Percentiles rank a stretch among this genome's conserved stretches.
Evolutionary conservation across 2,113 vertebrate genomes (phyloP).

Genomic region (Myotis yumanensis): DNA sequence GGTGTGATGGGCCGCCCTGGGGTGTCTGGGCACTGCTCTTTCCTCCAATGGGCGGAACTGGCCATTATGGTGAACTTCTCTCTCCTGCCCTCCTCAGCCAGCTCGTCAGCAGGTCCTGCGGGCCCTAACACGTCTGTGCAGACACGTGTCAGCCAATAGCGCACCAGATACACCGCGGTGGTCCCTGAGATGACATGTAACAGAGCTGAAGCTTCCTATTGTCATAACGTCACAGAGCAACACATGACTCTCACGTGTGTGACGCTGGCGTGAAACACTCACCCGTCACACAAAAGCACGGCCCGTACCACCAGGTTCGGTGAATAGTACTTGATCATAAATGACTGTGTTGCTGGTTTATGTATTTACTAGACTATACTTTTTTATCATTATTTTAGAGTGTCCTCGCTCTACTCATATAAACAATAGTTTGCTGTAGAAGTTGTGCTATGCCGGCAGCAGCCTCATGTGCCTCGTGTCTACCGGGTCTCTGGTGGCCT

Average conservation of each 20-base stretch:
- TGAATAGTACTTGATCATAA: fast-evolving
- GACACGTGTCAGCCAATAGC: background rate
- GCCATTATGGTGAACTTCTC: background rate
- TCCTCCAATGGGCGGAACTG: background rate
- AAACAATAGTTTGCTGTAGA: background rate
- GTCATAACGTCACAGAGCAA: background rate
- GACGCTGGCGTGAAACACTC: too few species aligned
- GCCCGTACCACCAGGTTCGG: fast-evolving
- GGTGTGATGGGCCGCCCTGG: background rate
- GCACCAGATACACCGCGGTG: fast-evolving
- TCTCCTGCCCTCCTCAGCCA: background rate
- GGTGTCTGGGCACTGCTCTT: background rate
- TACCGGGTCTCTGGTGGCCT: too few species aligned
- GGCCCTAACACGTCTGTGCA: too few species aligned
- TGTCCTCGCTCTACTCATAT: background rate
- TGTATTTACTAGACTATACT: too few species aligned
- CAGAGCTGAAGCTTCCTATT: background rate
- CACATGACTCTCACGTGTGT: too few species aligned
- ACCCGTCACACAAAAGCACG: background rate
- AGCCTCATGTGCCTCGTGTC: background rate
- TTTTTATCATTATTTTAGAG: background rate
- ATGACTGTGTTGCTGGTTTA: background rate
- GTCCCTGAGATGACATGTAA: background rate
- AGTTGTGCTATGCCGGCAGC: background rate
- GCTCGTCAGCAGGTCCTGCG: background rate